Conservation (phyloP, 2,888 invertebrate genomes). For the Adela reaumurella region DNA sequence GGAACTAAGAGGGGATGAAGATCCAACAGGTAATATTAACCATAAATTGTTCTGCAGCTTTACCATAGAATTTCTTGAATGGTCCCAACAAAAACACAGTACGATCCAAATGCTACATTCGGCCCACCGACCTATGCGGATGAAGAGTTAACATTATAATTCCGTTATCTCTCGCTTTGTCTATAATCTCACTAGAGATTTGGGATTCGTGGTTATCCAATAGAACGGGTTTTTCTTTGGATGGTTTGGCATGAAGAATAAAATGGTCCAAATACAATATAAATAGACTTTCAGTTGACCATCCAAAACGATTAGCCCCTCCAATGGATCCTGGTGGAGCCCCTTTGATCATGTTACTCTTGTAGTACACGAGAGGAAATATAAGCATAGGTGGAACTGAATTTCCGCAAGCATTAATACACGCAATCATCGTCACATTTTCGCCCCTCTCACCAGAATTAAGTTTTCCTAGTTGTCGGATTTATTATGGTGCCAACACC, state of each 20-base stretch:
- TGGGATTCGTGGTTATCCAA: neutral
- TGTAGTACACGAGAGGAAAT: slow-evolving; percentile 12
- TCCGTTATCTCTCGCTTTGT: slow-evolving; percentile 1
- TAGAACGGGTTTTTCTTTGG: neutral
- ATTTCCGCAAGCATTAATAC: slow-evolving; percentile 11
- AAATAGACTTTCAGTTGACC: neutral
- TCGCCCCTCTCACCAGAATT: slow-evolving; percentile 14
- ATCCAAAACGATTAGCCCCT: neutral
- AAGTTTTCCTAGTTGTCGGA: slow-evolving; percentile 13
- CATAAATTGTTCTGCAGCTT: neutral
- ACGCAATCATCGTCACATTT: slow-evolving; percentile 9
- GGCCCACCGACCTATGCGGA: neutral
- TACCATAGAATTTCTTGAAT: neutral
- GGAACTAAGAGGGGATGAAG: no score
- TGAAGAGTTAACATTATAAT: neutral
- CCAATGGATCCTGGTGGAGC: slow-evolving; percentile 8
- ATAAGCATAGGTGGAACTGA: slow-evolving; percentile 13
- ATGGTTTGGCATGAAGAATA: neutral
- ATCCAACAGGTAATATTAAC: no score
- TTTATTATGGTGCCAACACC: slow-evolving; percentile 11
- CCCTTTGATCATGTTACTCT: slow-evolving; percentile 11
- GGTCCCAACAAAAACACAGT: neutral
- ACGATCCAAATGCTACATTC: neutral
- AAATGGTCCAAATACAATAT: neutral
- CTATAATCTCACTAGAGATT: slow-evolving; percentile 1